Base-by-base conservation (phyloP, 2,888 invertebrate genomes). In the Rhagonycha fulva region DNA sequence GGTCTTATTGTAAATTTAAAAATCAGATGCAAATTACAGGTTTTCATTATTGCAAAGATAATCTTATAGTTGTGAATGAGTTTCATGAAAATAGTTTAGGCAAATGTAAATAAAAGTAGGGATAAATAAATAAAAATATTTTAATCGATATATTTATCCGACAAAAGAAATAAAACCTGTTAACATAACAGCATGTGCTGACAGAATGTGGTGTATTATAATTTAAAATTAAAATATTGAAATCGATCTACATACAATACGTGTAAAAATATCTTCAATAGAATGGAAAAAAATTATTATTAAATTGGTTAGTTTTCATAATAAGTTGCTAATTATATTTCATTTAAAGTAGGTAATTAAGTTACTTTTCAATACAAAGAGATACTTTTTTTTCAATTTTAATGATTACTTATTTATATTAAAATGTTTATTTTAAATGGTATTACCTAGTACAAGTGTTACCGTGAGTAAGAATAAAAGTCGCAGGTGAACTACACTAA, bases 161-260 rank as follows among this genome's bases (percentile, higher is more conserved):
- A 70, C 60, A 74, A 62, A 70, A 70, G 66, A 61, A 70, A 70
- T 61, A 71, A 71, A 62, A 68, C 47, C 70, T 62, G 63, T 67
- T 68, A 72, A 78, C 78, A 76, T 78, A 76, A 76, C 78, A 76
- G 75, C 77, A 67, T 75, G 77, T 47, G 72, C 71, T 71, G 74
- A 70, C 26, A 66, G 70, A 62, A 47, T 47, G n/a, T n/a, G 7
- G 7, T 47, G 47, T n/a, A 47, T 47, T 47, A n/a, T 47, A 47
- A 47, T 47, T 47, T n/a, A n/a, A 47, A 47, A 47, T 47, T n/a
- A 47, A 47, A 47, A 47, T 47, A 47, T n/a, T n/a, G n/a, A 47
- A 47, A 47, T n/a, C 47, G 47, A n/a, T 47, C n/a, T 47, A 47
- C 28, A 9, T 32, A 32, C 32, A 32, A n/a, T 47, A 0, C n/a